Evolutionary conservation across 2,113 vertebrate species (phyloP).

Genomic region (Zapornia atra): DNA sequence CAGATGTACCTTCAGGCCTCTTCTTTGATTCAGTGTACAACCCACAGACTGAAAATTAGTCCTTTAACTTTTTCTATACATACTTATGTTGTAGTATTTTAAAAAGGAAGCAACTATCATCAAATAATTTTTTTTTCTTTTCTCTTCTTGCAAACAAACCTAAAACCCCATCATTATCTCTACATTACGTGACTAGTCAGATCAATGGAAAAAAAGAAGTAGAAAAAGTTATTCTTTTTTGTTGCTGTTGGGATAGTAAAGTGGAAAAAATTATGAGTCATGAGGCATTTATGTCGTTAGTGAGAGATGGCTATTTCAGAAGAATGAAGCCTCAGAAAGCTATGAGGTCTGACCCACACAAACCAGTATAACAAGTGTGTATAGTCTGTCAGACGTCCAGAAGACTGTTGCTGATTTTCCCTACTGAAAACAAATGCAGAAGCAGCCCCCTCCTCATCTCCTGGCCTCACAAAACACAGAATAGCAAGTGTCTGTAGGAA

Average conservation of each 20-base stretch:
- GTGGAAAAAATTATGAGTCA: background rate
- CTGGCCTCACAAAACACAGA: background rate
- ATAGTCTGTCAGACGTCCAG: background rate
- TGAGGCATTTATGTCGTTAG: background rate
- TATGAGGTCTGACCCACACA: background rate
- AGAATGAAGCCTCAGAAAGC: background rate
- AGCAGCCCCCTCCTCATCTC: background rate
- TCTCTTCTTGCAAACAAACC: background rate
- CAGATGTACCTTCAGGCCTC: conserved; percentile 62
- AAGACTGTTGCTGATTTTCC: background rate
- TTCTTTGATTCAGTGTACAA: conserved; percentile 50
- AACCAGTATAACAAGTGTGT: background rate
- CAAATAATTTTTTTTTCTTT: background rate
- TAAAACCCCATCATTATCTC: background rate
- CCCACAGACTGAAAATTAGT: conserved; percentile 44
- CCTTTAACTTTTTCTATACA: conserved; percentile 59
- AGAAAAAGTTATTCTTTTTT: background rate
- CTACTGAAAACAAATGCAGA: background rate
- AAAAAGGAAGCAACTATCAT: conserved; percentile 6
- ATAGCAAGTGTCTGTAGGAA: background rate
- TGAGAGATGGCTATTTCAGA: background rate
- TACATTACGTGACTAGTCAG: background rate
- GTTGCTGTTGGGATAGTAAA: background rate
- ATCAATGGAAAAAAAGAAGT: background rate
- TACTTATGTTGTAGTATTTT: conserved; percentile 3